These are phyloP conservation scores for Valencia hispanica DNA, from an alignment of 2,797 vertebrate species.

Conservation along the genomic window DNA sequence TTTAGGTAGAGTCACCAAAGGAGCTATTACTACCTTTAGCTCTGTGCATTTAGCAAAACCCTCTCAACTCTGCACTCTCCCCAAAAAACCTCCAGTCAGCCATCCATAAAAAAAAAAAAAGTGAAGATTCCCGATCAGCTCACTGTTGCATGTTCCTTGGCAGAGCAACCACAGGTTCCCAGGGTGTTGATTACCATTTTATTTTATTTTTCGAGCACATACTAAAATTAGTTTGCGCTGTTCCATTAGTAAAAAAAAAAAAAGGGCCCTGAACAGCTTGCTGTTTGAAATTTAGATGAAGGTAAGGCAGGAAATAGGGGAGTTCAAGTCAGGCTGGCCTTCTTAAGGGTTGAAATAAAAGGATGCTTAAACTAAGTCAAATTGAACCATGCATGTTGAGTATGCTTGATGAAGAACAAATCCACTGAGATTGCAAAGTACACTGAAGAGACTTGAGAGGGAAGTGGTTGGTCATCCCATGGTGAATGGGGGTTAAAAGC, in stretches of 20 bases:
- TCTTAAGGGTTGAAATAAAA: constrained; percentile 32
- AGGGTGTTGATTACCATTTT: constrained; percentile 66
- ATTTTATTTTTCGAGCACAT: constrained; percentile 49
- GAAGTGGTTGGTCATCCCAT: background rate
- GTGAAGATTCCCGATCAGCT: constrained; percentile 29
- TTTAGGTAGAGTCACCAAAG: background rate
- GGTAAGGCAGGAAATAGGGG: constrained; percentile 34
- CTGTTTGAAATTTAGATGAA: constrained; percentile 52
- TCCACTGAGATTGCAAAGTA: background rate
- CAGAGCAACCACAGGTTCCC: constrained; percentile 31
- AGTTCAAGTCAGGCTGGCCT: constrained; percentile 26
- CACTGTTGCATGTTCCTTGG: constrained; percentile 40
- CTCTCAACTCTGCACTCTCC: constrained; percentile 10
- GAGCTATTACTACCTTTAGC: background rate
- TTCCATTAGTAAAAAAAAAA: constrained; percentile 46
- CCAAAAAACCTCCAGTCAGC: constrained; percentile 23
- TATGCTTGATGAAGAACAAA: background rate
- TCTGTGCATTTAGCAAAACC: constrained; percentile 6
- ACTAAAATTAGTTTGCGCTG: constrained; percentile 29
- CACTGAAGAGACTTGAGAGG: background rate
- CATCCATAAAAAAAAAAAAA: constrained; percentile 22
- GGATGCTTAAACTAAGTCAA: constrained; percentile 21
- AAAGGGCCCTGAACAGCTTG: constrained; percentile 35
- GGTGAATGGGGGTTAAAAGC: background rate
- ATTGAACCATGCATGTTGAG: constrained; percentile 1